phyloP scores from a whole-genome alignment of 2,797 vertebrate species.

The Gambelia wislizenii region DNA sequence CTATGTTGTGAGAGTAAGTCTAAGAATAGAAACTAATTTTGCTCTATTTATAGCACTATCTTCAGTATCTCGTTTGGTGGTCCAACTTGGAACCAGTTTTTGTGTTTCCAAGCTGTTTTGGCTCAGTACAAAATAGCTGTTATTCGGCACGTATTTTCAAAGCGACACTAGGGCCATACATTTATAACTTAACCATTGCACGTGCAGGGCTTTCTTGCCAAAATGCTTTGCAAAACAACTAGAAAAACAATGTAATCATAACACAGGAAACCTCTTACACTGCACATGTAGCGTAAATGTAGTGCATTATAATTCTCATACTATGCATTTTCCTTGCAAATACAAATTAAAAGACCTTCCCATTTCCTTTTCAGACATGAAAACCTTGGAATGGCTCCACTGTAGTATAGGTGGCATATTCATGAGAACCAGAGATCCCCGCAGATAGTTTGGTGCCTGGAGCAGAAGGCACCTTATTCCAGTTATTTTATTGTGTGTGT shows the following conservation, averaged over 20 bases:
- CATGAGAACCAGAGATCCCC: neutral
- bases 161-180: conserved; percentile 28
- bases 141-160: conserved; percentile 63
- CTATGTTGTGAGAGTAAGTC: conserved; percentile 29
- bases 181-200: conserved; percentile 56
- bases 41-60: conserved; percentile 60
- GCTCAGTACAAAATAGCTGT: conserved; percentile 51
- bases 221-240: neutral
- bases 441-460: neutral
- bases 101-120: conserved; percentile 66
- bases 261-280: neutral
- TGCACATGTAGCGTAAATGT: neutral
- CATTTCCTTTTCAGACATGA: neutral
- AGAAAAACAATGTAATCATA: neutral
- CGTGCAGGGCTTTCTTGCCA: conserved; percentile 30
- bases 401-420: neutral
- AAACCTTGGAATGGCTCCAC: neutral
- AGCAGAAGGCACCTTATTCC: no score
- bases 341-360: neutral
- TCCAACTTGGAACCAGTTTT: conserved; percentile 61
- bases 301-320: neutral
- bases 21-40: conserved; percentile 68
- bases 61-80: conserved; percentile 75
- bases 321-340: neutral
- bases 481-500: no score